Percentiles rank a stretch among this genome's conserved stretches.
phyloP scores from a whole-genome alignment of 2,113 vertebrate genomes.

The Grus americana region DNA sequence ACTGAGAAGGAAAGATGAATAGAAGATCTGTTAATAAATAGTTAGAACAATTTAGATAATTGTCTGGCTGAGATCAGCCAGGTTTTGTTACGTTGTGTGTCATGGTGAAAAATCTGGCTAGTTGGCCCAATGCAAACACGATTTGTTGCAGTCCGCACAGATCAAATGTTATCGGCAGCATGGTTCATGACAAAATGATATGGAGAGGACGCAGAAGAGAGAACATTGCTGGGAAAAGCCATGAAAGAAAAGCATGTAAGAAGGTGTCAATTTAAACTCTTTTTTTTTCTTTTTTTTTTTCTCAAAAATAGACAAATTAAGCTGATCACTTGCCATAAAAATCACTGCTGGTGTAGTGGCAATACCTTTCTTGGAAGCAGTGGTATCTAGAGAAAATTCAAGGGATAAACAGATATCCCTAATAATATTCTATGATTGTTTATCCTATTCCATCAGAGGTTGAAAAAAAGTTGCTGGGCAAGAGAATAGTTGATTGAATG shows the following conservation, averaged over 20 bases:
- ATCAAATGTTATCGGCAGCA: not conserved
- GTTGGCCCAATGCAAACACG: not conserved
- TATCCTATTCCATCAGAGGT: not conserved
- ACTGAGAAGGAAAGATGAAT: not conserved
- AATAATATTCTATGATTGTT: not conserved
- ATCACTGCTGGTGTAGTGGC: not conserved
- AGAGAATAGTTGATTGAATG: not conserved
- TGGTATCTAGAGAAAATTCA: not conserved
- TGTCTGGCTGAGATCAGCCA: not conserved
- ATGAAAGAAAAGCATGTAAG: not conserved
- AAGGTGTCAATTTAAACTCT: not conserved
- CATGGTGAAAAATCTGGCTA: not conserved
- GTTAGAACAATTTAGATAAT: not conserved
- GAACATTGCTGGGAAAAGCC: not conserved
- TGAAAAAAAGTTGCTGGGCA: not conserved
- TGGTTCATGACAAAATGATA: not conserved
- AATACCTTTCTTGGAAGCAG: not conserved
- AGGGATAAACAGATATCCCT: not conserved
- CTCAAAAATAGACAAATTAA: not conserved
- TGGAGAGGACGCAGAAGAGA: not conserved
- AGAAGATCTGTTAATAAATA: not conserved
- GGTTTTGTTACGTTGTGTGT: not conserved
- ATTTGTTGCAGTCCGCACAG: not conserved
- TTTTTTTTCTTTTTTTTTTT: rapidly evolving
- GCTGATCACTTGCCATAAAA: not conserved